Percentiles rank a stretch among this genome's conserved stretches.
Evolutionary conservation across 1,140 invertebrate genomes (phyloP).

Genomic region (Melanaphis sacchari): DNA sequence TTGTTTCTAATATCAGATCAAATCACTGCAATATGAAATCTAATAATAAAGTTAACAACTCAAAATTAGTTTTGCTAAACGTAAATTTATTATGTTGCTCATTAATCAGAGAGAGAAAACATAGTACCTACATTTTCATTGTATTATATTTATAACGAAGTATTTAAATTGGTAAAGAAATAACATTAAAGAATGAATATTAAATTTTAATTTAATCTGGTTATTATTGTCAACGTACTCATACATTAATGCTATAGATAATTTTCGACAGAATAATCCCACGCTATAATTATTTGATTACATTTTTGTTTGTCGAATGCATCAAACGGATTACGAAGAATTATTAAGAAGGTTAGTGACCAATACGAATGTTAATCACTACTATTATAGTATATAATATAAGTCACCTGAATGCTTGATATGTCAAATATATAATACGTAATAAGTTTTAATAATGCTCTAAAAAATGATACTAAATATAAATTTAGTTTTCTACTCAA

Average conservation of each 20-base stretch:
- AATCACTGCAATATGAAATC: too few species aligned
- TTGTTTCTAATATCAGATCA: too few species aligned
- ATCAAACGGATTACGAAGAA: background rate
- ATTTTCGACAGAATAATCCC: background rate
- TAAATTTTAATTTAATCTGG: background rate
- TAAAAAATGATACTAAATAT: too few species aligned
- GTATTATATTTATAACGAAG: too few species aligned
- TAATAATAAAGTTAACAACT: too few species aligned
- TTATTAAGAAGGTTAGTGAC: slow-evolving; percentile 22
- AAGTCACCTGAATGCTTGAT: background rate
- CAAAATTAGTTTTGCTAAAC: too few species aligned
- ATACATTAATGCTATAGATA: slow-evolving; percentile 8
- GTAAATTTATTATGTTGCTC: too few species aligned
- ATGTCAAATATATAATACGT: background rate
- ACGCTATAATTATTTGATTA: slow-evolving; percentile 39
- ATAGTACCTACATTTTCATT: too few species aligned
- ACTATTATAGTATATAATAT: too few species aligned
- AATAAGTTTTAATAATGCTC: background rate
- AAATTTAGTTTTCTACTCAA: too few species aligned
- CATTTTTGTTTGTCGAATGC: background rate
- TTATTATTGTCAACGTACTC: background rate
- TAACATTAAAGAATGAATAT: background rate
- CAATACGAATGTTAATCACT: background rate
- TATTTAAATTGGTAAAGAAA: background rate
- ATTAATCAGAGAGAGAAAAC: too few species aligned